Conservation (phyloP, 2,888 invertebrate genomes). For the Vannuccia rotundouncinata region DNA sequence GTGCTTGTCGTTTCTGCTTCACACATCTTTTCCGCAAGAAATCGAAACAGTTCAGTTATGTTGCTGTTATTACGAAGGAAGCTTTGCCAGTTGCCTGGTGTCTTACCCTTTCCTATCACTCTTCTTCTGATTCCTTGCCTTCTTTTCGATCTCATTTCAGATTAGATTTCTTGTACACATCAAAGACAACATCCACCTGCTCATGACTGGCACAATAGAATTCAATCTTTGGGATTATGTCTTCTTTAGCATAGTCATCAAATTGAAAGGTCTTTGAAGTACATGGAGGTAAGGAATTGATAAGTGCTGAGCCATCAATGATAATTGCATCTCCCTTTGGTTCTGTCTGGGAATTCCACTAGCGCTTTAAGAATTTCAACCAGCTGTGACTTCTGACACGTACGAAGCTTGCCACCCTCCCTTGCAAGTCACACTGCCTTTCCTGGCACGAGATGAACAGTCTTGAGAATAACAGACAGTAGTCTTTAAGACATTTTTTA, state of each 20-base stretch:
- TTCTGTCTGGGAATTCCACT: conserved; percentile 36
- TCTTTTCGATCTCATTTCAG: conserved; percentile 38
- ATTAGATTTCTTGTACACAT: conserved; percentile 15
- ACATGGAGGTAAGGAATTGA: conserved; percentile 38
- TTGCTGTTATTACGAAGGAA: conserved; percentile 40
- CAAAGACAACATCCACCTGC: conserved; percentile 32
- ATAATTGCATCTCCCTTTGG: conserved; percentile 39
- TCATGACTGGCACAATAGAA: conserved; percentile 34
- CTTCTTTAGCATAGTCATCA: conserved; percentile 40
- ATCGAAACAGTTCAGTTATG: conserved; percentile 41
- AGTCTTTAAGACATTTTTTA: conserved; percentile 31
- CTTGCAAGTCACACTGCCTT: conserved; percentile 40
- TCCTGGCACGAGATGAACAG: conserved; percentile 40
- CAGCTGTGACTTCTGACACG: conserved; percentile 40
- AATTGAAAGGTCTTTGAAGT: conserved; percentile 39
- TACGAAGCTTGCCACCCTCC: conserved; percentile 39
- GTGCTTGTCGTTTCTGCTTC: conserved; percentile 25
- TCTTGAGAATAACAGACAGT: conserved; percentile 33
- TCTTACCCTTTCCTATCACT: conserved; percentile 25
- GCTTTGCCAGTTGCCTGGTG: conserved; percentile 38
- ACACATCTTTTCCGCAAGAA: conserved; percentile 40
- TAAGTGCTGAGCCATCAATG: conserved; percentile 40
- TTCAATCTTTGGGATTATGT: conserved; percentile 37
- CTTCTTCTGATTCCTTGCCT: conserved; percentile 39
- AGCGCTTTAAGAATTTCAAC: conserved; percentile 36